Percentiles rank a stretch among this genome's conserved stretches.
phyloP scores from a whole-genome alignment of 2,113 vertebrate species.

The Bettongia penicillata region DNA sequence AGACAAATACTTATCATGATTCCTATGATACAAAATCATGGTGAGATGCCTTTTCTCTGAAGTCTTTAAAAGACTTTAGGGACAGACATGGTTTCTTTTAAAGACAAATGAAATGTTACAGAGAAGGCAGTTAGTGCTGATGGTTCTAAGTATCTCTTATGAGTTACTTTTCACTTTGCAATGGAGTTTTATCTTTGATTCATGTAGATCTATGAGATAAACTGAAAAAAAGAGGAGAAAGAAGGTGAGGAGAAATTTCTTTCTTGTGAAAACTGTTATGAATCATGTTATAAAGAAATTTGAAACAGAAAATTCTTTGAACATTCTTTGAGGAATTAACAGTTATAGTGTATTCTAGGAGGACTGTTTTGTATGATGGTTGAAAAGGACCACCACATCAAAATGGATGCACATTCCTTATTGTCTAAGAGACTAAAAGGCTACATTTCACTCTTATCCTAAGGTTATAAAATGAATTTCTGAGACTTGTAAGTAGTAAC shows the following conservation, averaged over 20 bases:
- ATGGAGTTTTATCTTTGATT: not conserved
- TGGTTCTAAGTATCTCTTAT: not conserved
- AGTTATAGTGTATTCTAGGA: not conserved
- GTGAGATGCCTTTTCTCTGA: not conserved
- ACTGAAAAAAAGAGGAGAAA: not conserved
- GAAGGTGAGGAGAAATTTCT: not conserved
- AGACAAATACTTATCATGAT: not conserved
- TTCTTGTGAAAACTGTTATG: not conserved
- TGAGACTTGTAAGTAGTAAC: not conserved
- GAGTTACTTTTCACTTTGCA: not conserved
- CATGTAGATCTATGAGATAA: not conserved
- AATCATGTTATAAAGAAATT: not conserved
- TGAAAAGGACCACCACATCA: not conserved
- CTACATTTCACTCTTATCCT: not conserved
- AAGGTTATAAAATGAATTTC: not conserved
- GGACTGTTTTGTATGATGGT: not conserved
- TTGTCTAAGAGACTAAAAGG: not conserved
- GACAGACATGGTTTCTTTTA: not conserved
- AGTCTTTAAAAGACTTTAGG: not conserved
- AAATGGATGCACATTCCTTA: not conserved
- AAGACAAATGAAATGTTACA: not conserved
- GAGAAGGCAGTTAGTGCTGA: not conserved
- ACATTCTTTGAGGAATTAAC: not conserved
- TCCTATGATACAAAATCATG: not conserved
- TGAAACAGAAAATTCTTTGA: not conserved